These are phyloP conservation scores for Bufo gargarizans DNA, from an alignment of 2,113 vertebrate species.

Conservation along the genomic window DNA sequence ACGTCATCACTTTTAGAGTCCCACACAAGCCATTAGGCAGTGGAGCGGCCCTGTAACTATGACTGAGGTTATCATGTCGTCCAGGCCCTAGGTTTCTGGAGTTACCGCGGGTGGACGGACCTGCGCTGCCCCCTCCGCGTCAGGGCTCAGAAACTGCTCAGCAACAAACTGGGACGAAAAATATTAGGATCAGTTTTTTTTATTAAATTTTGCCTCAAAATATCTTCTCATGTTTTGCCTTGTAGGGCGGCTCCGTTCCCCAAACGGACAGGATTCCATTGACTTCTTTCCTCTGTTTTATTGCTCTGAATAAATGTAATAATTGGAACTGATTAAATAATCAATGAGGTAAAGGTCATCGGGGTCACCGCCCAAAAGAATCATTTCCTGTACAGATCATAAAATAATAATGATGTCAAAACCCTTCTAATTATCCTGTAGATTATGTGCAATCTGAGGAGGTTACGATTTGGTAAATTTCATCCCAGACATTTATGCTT, in stretches of 20 bases:
- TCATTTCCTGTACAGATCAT: neutral
- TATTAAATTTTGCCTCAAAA: neutral
- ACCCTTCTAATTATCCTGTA: too few relatives aligned
- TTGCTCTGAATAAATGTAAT: neutral
- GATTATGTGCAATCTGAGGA: too few relatives aligned
- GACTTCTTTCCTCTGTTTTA: neutral
- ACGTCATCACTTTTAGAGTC: too few relatives aligned
- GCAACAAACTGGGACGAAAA: neutral
- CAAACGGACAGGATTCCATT: neutral
- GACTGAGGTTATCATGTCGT: rapidly evolving
- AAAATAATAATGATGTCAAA: neutral
- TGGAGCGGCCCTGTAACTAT: too few relatives aligned
- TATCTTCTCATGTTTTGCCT: neutral
- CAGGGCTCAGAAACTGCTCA: neutral
- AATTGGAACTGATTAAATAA: neutral
- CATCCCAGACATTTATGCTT: too few relatives aligned
- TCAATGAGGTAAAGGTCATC: neutral
- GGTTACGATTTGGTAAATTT: too few relatives aligned
- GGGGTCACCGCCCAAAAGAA: neutral
- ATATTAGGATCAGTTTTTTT: neutral
- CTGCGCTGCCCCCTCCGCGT: neutral
- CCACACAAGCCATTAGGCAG: too few relatives aligned
- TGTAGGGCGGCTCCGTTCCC: neutral
- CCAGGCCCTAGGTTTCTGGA: neutral
- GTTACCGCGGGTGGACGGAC: too few relatives aligned